Conservation (phyloP, 2,888 invertebrate species). For the Idaea biselata region DNA sequence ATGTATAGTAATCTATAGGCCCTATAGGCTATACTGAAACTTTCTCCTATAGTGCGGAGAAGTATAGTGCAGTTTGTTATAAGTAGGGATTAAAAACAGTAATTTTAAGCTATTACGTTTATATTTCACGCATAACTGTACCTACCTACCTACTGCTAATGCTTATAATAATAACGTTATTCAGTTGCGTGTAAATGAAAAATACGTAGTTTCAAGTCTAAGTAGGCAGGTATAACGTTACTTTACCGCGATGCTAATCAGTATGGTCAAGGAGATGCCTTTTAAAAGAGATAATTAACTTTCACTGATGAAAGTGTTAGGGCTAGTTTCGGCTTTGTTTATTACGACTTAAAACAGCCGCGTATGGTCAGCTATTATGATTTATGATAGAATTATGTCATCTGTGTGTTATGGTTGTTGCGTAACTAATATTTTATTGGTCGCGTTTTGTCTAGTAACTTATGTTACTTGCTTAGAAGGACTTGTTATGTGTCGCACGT, state of each 20-base stretch:
- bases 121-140: background rate
- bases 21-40: no score
- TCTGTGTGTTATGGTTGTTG: background rate
- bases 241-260: constrained; percentile 19
- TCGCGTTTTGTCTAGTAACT: background rate
- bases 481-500: background rate
- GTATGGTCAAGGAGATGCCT: constrained; percentile 36
- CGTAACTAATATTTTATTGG: background rate
- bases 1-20: no score
- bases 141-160: background rate
- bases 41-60: no score
- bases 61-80: background rate
- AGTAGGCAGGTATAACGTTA: background rate
- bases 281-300: constrained; percentile 55
- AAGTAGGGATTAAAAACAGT: background rate
- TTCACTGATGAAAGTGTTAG: constrained; percentile 53
- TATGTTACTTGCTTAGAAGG: background rate
- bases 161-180: background rate
- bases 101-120: background rate
- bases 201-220: background rate
- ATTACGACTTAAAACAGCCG: background rate
- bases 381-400: background rate
- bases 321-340: constrained; percentile 27
- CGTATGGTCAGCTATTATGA: background rate
- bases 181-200: background rate